Conservation (phyloP, 2,888 invertebrate genomes). For the Encarsia formosa region DNA sequence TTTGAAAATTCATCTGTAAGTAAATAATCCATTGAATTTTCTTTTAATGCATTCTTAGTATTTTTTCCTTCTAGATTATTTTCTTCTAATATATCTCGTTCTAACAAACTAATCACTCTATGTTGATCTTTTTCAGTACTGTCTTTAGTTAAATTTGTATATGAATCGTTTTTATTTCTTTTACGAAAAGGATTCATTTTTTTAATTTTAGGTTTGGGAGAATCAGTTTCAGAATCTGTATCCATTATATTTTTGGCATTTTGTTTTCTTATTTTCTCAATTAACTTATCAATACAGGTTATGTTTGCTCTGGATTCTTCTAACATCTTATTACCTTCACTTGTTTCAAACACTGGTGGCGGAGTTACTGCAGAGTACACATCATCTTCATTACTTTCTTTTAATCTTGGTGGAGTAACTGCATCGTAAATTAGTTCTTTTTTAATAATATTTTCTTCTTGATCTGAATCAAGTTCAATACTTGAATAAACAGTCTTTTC, state of each 20-base stretch:
- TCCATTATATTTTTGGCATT: slow-evolving; percentile 33
- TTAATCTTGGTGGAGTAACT: not conserved
- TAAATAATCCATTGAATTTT: not conserved
- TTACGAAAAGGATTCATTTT: slow-evolving; percentile 35
- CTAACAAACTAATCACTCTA: slow-evolving; percentile 17
- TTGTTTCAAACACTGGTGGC: slow-evolving; percentile 11
- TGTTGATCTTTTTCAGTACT: not conserved
- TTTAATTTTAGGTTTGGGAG: slow-evolving; percentile 7
- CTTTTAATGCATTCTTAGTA: not conserved
- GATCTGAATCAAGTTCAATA: no score
- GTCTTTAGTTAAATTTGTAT: slow-evolving; percentile 9
- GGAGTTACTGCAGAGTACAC: slow-evolving; percentile 11
- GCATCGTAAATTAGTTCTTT: not conserved
- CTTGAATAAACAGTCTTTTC: no score
- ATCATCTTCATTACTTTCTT: not conserved
- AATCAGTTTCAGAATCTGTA: slow-evolving; percentile 33
- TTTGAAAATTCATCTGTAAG: not conserved
- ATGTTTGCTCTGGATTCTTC: slow-evolving; percentile 14
- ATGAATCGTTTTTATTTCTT: slow-evolving; percentile 12
- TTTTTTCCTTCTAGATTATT: not conserved
- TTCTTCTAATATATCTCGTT: slow-evolving; percentile 11
- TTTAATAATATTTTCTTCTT: no score
- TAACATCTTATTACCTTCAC: slow-evolving; percentile 2
- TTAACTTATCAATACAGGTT: slow-evolving; percentile 38
- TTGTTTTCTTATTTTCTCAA: slow-evolving; percentile 35